Evolutionary conservation across 2,797 vertebrate species (phyloP), one percentile per base, ranked within the genome.

Genomic region (Leptatherina wallacei): DNA sequence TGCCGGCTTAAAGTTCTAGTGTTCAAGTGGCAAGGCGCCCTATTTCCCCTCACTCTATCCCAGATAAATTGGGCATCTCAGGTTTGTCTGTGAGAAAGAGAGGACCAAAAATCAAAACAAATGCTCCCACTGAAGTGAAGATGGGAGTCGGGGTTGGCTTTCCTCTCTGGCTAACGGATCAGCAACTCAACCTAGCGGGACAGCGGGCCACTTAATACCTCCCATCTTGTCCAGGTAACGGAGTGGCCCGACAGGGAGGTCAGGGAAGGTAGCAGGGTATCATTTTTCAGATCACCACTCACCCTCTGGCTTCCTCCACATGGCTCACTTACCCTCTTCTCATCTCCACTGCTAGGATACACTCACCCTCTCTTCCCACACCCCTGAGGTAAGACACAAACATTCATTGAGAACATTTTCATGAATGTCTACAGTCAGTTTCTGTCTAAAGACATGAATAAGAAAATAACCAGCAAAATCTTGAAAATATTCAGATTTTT

Each of bases 61-160:
- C 88, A 89, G 89, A 90, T 92, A 91, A 91, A 90, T 85, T 88
- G 85, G 85, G 82, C 91, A 89, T 93, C 93, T 92, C 93, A 92
- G 88, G 90, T 94, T 93, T 88, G 88, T 92, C 92, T 91, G 90
- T 93, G 93, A 93, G 93, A 93, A 93, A 84, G 82, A 89, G 88
- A 85, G 86, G 85, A 89, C 47, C 83, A 87, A 86, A 91, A 94
- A 92, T 92, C 91, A 91, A 90, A 94, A 94, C 93, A 94, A 94
- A 92, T 90, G 90, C 85, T 92, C 88, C 87, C 88, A 93, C 88
- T 90, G 90, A 92, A 91, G 91, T 93, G 91, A 93, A 93, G 91
- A 93, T 91, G 91, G 88, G 86, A 90, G 90, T 61, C 57, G 75
- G 91, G 91, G 88, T 92, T 90, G 90, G 87, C 85, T 92, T 92